These are phyloP conservation scores for Ferdinandea cuprea DNA, from an alignment of 2,888 invertebrate species.

Conservation along the genomic window DNA sequence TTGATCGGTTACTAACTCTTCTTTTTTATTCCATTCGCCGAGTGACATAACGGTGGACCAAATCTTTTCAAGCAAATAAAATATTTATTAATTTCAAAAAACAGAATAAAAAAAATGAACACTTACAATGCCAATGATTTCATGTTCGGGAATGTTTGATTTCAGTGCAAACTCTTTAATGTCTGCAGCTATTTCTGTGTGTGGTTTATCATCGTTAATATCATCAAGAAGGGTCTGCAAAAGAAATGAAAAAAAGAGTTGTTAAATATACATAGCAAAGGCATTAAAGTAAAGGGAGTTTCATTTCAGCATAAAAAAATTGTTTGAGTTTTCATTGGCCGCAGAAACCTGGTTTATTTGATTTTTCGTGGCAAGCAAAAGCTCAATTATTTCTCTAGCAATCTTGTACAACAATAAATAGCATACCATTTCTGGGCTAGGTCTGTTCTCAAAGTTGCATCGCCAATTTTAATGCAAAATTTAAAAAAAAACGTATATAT, in stretches of 20 bases:
- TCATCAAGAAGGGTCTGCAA: slow-evolving; percentile 90
- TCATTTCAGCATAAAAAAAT: neutral
- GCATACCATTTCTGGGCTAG: slow-evolving; percentile 40
- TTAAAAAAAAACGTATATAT: too few species aligned
- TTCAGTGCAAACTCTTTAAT: slow-evolving; percentile 93
- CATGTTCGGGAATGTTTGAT: slow-evolving; percentile 94
- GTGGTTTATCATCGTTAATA: slow-evolving; percentile 92
- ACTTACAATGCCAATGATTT: slow-evolving; percentile 92
- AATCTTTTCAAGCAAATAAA: slow-evolving; percentile 84
- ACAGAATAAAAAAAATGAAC: neutral
- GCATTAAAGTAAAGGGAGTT: too few species aligned
- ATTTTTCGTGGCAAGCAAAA: slow-evolving; percentile 57
- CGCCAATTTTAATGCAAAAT: neutral
- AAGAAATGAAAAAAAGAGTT: slow-evolving; percentile 1
- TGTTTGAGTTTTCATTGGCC: slow-evolving; percentile 60
- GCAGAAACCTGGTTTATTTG: slow-evolving; percentile 29
- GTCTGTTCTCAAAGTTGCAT: slow-evolving; percentile 42
- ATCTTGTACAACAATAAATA: slow-evolving; percentile 47
- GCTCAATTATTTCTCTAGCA: slow-evolving; percentile 46
- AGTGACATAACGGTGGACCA: slow-evolving; percentile 98
- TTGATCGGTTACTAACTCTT: slow-evolving; percentile 97
- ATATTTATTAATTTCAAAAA: neutral
- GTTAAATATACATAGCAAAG: too few species aligned
- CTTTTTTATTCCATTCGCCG: slow-evolving; percentile 99
- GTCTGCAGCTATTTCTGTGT: slow-evolving; percentile 93